Percentiles rank a stretch among this genome's conserved stretches.
Conservation (phyloP, 2,797 vertebrate species). For the Uromys caudimaculatus region DNA sequence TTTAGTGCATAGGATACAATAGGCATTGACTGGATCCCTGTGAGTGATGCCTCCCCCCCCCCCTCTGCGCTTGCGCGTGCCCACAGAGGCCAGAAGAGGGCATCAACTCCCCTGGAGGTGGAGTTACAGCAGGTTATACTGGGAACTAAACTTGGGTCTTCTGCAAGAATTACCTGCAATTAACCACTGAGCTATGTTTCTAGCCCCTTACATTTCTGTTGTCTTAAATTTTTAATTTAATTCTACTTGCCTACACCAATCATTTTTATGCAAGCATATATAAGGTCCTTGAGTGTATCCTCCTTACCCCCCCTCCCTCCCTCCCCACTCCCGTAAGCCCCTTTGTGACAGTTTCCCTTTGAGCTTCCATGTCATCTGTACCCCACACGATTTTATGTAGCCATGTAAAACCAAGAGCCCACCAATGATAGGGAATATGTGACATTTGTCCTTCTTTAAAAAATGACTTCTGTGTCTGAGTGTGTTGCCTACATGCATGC, state of each 20-base stretch:
- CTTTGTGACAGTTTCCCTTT: background rate
- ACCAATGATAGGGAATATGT: background rate
- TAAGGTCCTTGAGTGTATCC: background rate
- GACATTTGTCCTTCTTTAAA: background rate
- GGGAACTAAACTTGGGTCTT: background rate
- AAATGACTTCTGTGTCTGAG: background rate
- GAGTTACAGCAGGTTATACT: background rate
- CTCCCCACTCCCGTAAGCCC: background rate
- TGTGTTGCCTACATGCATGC: background rate
- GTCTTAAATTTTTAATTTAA: background rate
- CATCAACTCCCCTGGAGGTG: background rate
- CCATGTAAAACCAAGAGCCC: background rate
- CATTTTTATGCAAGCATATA: background rate
- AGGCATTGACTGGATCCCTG: background rate
- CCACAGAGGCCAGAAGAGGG: background rate
- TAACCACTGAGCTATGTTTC: background rate
- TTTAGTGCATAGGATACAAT: background rate
- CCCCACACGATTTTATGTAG: background rate
- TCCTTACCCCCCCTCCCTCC: background rate
- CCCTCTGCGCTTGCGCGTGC: too few relatives aligned
- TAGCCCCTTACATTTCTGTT: background rate
- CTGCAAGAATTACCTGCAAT: background rate
- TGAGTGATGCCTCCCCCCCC: too few relatives aligned
- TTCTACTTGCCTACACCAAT: background rate
- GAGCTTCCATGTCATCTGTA: background rate